Base-by-base conservation (phyloP, 2,797 vertebrate genomes). In the Calcarius lapponicus region DNA sequence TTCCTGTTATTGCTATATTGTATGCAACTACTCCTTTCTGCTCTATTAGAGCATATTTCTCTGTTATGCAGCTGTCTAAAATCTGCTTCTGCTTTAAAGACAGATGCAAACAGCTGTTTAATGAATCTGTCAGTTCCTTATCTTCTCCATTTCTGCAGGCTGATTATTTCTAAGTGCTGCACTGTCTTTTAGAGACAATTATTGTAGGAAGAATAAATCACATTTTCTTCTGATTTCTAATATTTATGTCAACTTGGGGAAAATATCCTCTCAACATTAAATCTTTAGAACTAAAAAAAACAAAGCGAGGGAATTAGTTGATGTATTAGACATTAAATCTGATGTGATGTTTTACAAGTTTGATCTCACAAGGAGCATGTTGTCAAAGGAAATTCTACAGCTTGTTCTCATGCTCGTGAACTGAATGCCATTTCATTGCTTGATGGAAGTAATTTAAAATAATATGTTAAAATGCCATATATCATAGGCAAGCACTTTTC, bases 401-500 rank as follows among this genome's bases (percentile, higher is more conserved):
- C 89, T 96, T 96, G 60, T 95, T 95, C 90, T 86, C 91, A 93
- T 90, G 80, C 61, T 97, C 11, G 7, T 89, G 80, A 96, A 32
- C 57, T 80, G 92, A 96, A 78, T 95, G 80, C 56, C 73, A 97
- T 96, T 97, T 95, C 50, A 4, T 79, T 96, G 67, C 83, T 95
- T 97, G 92, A 95, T 95, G 73, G 93, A 97, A 97, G 92, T 94
- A 90, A 96, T 96, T 97, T 96, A 92, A 88, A 96, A 90, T 94
- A 97, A 96, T 86, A 88, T 84, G 86, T 60, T 83, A 91, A 95
- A 94, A 96, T 82, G 53, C 66, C 90, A 80, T 92, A 91, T 78
- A 94, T 96, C 84, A 89, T 76, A 86, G 90, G 69, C 14, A 45
- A 92, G 56, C 62, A 90, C 85, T 84, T 96, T 95, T 95, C 76